phyloP scores from a whole-genome alignment of 2,797 vertebrate genomes.

The Halcyon smyrnensis region DNA sequence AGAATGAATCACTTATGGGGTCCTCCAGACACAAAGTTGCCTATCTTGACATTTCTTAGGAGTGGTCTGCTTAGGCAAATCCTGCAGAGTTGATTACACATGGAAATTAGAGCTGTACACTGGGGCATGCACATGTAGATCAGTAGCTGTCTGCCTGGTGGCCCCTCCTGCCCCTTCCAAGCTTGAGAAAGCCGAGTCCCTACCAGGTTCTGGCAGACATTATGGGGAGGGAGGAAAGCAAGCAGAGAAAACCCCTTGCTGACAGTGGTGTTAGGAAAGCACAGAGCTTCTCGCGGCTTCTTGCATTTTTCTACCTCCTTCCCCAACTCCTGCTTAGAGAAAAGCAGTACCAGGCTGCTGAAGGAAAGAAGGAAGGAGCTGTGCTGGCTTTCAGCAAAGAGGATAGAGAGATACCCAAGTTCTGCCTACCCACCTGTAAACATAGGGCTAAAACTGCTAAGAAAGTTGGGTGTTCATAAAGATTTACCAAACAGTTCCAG shows the following conservation, averaged over 20 bases:
- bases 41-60: neutral
- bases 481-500: neutral
- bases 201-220: neutral
- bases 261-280: neutral
- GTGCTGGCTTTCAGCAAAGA: neutral
- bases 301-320: neutral
- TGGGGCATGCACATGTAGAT: rapidly evolving
- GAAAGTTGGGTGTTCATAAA: neutral
- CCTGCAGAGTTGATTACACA: neutral
- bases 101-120: neutral
- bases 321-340: neutral
- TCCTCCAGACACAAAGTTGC: neutral
- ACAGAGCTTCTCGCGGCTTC: neutral
- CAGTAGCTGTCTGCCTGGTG: neutral
- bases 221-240: neutral
- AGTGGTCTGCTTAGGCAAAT: neutral
- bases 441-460: neutral
- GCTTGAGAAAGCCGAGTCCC: neutral
- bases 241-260: neutral
- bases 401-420: neutral
- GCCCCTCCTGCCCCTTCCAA: neutral
- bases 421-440: neutral
- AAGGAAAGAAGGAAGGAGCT: neutral
- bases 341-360: neutral
- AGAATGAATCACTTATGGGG: neutral